Base-by-base conservation (phyloP, 2,113 vertebrate species). In the Callionymus lyra region DNA sequence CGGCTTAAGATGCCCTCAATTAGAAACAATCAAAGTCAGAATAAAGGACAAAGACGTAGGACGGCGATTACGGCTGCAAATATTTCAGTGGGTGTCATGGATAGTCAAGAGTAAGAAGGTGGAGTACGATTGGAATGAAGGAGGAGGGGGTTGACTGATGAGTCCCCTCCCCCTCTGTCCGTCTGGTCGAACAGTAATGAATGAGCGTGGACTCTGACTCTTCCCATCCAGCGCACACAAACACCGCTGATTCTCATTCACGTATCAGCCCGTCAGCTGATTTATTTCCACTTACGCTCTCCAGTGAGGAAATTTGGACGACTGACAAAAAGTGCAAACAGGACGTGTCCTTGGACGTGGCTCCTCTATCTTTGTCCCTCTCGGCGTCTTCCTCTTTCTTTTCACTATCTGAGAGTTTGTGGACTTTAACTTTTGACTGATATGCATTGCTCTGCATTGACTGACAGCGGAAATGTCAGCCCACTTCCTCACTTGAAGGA, bases 241-340 rank as follows among this genome's bases (percentile, higher is more conserved):
- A 53, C 58, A 61, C 21, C 5, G 18, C 41, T 13, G 51, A 18
- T 47, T 50, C 50, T 56, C 39, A 51, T 65, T 67, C 54, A 56
- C 44, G 34, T 38, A 19, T 32, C 11, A 34, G 38, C 39, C 1
- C 34, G 41, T 56, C 34, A 3, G 38, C 57, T 75, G 74, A 79
- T 80, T 73, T 72, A 74, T 74, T 66, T 51, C 71, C 70, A 70
- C 65, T 68, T 59, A 63, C 14, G 31, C 51, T 61, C 55, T 57
- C 36, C 62, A 74, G 70, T 63, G 72, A 9, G 34, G 70, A 76
- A 63, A 63, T 46, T 69, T 78, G 76, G 76, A 75, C 40, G 38
- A 31, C 52, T 59, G 65, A 74, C 70, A 79, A 69, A 65, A 70
- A 62, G 63, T 46, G 38, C 37, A 51, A 70, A 62, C 34, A 65